Percentiles rank a stretch among this genome's conserved stretches.
These are phyloP conservation scores for Molanna angustata DNA, from an alignment of 2,888 invertebrate species.

Conservation along the genomic window DNA sequence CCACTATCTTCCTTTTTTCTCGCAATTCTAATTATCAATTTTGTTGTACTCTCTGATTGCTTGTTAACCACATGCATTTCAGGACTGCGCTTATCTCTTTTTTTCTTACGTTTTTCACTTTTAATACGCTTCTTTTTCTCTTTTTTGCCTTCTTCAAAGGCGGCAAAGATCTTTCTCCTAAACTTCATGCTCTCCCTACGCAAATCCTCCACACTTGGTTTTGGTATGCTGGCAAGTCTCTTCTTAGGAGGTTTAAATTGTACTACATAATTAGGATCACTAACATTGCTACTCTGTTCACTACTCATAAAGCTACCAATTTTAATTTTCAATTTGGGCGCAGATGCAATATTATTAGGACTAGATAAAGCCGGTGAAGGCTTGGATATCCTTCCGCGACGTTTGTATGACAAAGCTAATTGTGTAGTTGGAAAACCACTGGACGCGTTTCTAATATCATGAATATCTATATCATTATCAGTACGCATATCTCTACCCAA, in stretches of 20 bases:
- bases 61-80: slow-evolving; percentile 46
- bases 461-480: slow-evolving; percentile 56
- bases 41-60: slow-evolving; percentile 63
- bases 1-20: slow-evolving; percentile 48
- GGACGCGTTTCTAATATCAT: slow-evolving; percentile 40
- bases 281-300: slow-evolving; percentile 50
- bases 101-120: slow-evolving; percentile 55
- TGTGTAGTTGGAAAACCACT: slow-evolving; percentile 35
- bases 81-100: slow-evolving; percentile 39
- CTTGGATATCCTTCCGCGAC: slow-evolving; percentile 39
- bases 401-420: slow-evolving; percentile 37
- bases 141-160: slow-evolving; percentile 70
- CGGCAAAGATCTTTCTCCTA: slow-evolving; percentile 79
- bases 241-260: slow-evolving; percentile 79
- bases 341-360: slow-evolving; percentile 41
- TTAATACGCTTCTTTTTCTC: slow-evolving; percentile 48
- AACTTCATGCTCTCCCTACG: slow-evolving; percentile 86
- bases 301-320: slow-evolving; percentile 57
- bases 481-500: slow-evolving; percentile 62
- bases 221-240: slow-evolving; percentile 59
- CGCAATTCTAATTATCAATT: slow-evolving; percentile 73
- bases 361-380: slow-evolving; percentile 42
- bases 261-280: slow-evolving; percentile 50
- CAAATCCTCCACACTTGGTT: slow-evolving; percentile 75
- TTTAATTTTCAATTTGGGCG: slow-evolving; percentile 79